Percentiles rank a stretch among this genome's conserved stretches.
These are phyloP conservation scores for Eledona agricola DNA, from an alignment of 2,888 invertebrate species.

Conservation along the genomic window DNA sequence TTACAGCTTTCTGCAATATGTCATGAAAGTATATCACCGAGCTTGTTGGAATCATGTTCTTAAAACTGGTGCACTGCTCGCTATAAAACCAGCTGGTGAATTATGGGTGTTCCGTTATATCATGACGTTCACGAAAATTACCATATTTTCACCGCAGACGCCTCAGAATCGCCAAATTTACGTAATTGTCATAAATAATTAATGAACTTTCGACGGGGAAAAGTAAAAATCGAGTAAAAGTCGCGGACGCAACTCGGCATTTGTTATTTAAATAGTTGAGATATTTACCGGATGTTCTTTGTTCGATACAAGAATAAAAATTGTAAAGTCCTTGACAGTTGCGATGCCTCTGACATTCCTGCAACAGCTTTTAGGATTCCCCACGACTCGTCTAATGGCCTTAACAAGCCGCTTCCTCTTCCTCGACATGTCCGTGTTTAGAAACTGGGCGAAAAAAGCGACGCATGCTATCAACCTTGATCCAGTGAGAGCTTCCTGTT, in stretches of 20 bases:
- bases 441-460: no score
- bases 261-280: not conserved
- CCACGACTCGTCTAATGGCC: no score
- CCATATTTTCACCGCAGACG: conserved; percentile 2
- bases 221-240: conserved; percentile 24
- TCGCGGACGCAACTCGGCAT: not conserved
- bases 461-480: no score
- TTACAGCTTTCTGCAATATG: not conserved
- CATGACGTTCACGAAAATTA: no score
- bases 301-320: conserved; percentile 8
- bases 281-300: conserved; percentile 7
- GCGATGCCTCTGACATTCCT: conserved; percentile 5
- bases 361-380: not conserved
- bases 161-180: not conserved
- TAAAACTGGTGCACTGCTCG: not conserved
- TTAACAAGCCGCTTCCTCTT: no score
- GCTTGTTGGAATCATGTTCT: no score
- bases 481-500: no score
- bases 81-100: no score
- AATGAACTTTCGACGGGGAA: conserved; percentile 12
- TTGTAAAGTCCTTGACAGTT: conserved; percentile 10
- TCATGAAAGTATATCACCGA: not conserved
- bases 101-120: no score
- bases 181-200: conserved; percentile 17
- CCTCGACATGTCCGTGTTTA: no score